These are phyloP conservation scores for Trogon melanurus DNA, from an alignment of 2,113 vertebrate species.

Conservation along the genomic window DNA sequence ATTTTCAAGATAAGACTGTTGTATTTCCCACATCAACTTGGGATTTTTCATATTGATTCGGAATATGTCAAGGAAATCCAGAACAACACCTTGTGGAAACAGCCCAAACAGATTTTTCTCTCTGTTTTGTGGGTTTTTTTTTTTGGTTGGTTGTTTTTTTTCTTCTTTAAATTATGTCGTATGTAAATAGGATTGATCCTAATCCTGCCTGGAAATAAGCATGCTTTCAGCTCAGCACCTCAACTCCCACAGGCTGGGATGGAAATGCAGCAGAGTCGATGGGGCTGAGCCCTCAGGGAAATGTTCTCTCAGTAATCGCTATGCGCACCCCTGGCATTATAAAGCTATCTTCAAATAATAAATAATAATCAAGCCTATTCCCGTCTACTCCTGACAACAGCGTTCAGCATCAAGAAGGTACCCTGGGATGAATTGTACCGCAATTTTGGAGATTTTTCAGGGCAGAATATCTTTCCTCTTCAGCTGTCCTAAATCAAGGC, in stretches of 20 bases:
- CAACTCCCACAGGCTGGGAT: background rate
- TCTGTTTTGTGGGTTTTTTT: background rate
- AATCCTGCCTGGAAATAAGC: background rate
- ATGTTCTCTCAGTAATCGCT: background rate
- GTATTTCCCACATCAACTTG: background rate
- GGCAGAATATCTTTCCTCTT: background rate
- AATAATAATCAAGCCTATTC: background rate
- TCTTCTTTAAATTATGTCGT: background rate
- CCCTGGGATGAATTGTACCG: background rate
- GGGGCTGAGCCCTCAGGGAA: background rate
- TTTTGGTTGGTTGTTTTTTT: background rate
- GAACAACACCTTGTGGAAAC: background rate
- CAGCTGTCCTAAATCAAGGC: background rate
- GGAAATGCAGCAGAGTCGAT: background rate
- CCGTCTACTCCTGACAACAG: background rate
- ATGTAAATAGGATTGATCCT: background rate
- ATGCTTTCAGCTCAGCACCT: background rate
- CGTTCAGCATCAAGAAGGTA: background rate
- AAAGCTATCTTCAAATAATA: background rate
- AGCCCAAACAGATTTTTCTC: background rate
- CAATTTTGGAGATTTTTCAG: background rate
- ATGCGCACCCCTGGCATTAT: background rate
- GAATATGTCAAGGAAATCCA: background rate
- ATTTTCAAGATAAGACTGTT: background rate
- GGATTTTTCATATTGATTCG: background rate